Evolutionary conservation across 2,113 vertebrate species (phyloP).

Genomic region (Rhineura floridana): DNA sequence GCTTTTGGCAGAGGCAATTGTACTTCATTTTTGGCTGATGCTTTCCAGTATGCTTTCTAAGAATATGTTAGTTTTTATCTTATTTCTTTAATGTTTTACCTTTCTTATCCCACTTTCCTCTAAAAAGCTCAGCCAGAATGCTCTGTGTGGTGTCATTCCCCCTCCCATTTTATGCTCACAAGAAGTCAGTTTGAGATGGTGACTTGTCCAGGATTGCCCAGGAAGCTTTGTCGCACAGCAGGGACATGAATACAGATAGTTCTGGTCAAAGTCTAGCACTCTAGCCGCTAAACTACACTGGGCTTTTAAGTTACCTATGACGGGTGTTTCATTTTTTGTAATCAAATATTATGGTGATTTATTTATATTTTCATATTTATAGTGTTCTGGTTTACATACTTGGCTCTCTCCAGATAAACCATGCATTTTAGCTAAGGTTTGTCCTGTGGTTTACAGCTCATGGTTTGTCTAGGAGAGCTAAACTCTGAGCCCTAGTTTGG

Average conservation of each 20-base stretch:
- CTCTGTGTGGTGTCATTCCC: neutral
- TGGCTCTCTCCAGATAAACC: too few species aligned
- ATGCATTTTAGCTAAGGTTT: too few species aligned
- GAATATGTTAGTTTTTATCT: neutral
- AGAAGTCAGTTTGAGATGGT: neutral
- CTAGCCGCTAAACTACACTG: neutral
- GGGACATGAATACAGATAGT: too few species aligned
- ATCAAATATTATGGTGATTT: neutral
- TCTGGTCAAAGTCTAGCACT: neutral
- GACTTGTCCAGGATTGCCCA: neutral
- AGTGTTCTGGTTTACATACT: neutral
- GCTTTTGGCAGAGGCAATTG: too few species aligned
- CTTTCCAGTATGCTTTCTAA: neutral
- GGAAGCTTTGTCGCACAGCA: neutral
- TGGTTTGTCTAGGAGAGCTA: too few species aligned
- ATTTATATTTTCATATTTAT: neutral
- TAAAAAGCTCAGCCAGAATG: neutral
- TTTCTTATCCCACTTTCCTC: neutral
- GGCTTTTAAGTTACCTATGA: neutral
- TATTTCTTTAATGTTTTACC: neutral
- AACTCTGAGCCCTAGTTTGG: too few species aligned
- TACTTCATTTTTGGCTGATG: neutral
- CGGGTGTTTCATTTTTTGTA: too few species aligned
- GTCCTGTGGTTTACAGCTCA: too few species aligned
- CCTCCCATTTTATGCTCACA: neutral